phyloP scores from a whole-genome alignment of 2,888 invertebrate species.

The Selenia dentaria region DNA sequence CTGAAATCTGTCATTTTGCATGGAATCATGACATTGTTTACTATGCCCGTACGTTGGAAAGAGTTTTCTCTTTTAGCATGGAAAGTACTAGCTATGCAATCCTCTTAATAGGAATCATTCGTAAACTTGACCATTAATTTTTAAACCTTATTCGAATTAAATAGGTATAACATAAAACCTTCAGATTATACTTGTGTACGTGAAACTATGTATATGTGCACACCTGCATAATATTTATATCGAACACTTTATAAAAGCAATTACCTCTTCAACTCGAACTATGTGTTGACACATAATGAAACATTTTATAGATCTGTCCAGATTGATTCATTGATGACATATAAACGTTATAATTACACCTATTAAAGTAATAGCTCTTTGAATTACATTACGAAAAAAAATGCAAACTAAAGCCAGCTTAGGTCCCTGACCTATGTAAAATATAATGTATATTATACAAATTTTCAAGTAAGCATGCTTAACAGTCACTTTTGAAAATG shows the following conservation, averaged over 20 bases:
- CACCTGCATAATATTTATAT: not conserved
- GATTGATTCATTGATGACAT: constrained; percentile 7
- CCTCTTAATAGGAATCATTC: no score
- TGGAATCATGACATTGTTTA: no score
- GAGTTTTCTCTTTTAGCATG: no score
- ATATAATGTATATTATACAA: constrained; percentile 19
- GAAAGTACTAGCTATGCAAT: no score
- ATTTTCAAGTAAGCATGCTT: constrained; percentile 18
- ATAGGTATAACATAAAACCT: no score
- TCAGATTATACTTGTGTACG: no score
- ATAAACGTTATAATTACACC: constrained; percentile 2
- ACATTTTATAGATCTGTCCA: not conserved
- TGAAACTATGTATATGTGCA: no score
- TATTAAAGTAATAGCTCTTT: constrained; percentile 3
- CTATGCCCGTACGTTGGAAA: no score
- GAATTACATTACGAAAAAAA: constrained; percentile 11
- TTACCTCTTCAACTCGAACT: not conserved
- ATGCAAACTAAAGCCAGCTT: constrained; percentile 13
- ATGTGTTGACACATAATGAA: not conserved
- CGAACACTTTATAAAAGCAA: not conserved
- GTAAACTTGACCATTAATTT: no score
- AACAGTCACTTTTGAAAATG: constrained; percentile 20
- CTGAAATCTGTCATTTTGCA: no score
- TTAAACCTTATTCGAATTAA: no score
- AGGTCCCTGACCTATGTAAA: constrained; percentile 20